Percentiles rank a stretch among this genome's conserved stretches.
These are phyloP conservation scores for Stegodyphus dumicola DNA, from an alignment of 1,140 invertebrate genomes.

Conservation along the genomic window DNA sequence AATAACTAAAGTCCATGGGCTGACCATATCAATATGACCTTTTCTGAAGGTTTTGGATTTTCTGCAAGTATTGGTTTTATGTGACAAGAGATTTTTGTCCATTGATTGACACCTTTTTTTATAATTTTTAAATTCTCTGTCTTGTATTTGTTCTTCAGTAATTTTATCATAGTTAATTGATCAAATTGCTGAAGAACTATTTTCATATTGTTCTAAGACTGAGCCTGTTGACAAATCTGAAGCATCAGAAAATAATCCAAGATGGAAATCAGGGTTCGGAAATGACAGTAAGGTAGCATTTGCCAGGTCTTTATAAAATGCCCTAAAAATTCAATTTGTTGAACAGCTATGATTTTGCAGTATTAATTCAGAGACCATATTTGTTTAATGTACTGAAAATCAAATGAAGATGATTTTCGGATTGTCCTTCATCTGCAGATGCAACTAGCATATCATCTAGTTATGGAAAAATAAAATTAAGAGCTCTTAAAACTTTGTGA, in stretches of 20 bases:
- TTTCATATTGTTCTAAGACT: conserved; percentile 40
- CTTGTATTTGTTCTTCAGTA: neutral
- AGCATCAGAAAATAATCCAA: conserved; percentile 54
- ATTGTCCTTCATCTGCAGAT: conserved; percentile 65
- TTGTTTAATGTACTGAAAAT: conserved; percentile 62
- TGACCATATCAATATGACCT: neutral
- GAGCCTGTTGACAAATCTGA: conserved; percentile 34
- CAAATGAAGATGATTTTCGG: conserved; percentile 65
- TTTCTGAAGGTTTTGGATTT: neutral
- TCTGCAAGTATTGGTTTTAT: neutral
- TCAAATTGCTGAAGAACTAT: neutral
- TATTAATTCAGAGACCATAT: conserved; percentile 65
- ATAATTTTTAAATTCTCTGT: neutral
- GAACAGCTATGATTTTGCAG: conserved; percentile 38
- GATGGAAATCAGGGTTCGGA: conserved; percentile 24
- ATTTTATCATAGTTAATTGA: conserved; percentile 27
- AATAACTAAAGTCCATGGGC: too few species aligned
- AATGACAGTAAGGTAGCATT: conserved; percentile 18
- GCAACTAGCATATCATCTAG: conserved; percentile 73
- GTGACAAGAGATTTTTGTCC: neutral
- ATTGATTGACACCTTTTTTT: neutral
- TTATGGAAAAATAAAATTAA: conserved; percentile 67
- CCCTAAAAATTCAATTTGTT: conserved; percentile 33
- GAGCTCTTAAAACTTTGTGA: conserved; percentile 29
- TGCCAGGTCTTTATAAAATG: conserved; percentile 60